Base-by-base conservation (phyloP, 2,797 vertebrate genomes). In the Oophaga sylvatica region DNA sequence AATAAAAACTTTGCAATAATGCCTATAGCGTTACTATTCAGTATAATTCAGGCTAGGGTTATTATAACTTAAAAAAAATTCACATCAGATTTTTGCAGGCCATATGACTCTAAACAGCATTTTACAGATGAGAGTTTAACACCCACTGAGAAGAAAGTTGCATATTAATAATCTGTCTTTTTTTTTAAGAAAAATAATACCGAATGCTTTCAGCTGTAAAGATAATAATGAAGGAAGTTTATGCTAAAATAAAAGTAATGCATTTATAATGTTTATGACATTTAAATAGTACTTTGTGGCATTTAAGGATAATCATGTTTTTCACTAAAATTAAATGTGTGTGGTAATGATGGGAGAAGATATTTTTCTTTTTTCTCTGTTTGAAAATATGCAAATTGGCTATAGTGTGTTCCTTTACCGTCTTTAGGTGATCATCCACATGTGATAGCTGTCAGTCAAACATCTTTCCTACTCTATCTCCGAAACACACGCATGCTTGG, bases 151-250 rank as follows among this genome's bases (percentile, higher is more conserved):
- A 83, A 62, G 80, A 63, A 87, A 65, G 57, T 57, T 56, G n/a
- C 53, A 87, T 83, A 83, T 83, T 82, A 83, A 83, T 83, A 87
- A 83, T 76, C 80, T 87, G 71, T 87, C 70, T 82, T 62, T 75
- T 45, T 76, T 75, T 48, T 8, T 8, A 75, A 22, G 11, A n/a
- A 31, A 87, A 83, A 87, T 53, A 63, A 73, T 48, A 63, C 65
- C n/a, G 67, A 63, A 68, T 41, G 57, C 71, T 83, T 83, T 82
- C 45, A 67, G 19, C 22, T 79, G 48, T 70, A 76, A 62, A 87
- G 22, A 87, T 83, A 35, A 77, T 77, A 67, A 83, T 87, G 15
- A 82, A 79, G 19, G 22, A 19, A 75, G 19, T 53, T 56, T 56
- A 70, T 53, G 19, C 63, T 68, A 53, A 85, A 57, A 29, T 62